Evolutionary conservation across 2,797 vertebrate genomes (phyloP), one percentile per base, ranked within the genome.

Genomic region (Telmatherina bonti): DNA sequence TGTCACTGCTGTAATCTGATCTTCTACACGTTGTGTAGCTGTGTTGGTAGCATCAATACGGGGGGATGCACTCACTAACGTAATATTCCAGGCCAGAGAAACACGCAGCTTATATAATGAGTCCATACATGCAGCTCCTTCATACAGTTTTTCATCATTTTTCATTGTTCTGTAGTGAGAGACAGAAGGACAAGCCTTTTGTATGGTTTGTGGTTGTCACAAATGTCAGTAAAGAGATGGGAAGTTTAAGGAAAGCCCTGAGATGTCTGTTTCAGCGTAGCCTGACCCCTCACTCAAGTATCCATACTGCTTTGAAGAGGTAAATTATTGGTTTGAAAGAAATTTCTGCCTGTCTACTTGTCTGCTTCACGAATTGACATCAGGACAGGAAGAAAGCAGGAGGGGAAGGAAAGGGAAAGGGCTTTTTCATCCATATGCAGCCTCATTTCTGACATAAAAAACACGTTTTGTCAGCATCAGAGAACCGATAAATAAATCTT

Each of bases 401-500:
- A 79, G 69, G 71, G 62, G 71, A 66, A 60, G 55, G 70, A 67
- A 88, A 75, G 70, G 76, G 71, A 84, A 43, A 59, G 57, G 52
- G 29, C 66, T 74, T 87, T 93, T 89, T 91, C 72, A 83, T 90
- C 88, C 85, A 62, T 81, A 86, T 45, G 47, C 80, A 88, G 85
- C 79, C 88, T 79, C 89, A 90, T 90, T 92, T 88, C 85, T 92
- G 89, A 93, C 89, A 90, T 89, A 89, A 90, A 91, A 92, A 92
- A 90, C 88, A 88, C 83, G 76, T 90, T 66, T 74, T 90, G 90
- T 93, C 93, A 89, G 82, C 86, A 85, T 91, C 86, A 88, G 88
- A 89, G 85, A 93, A 78, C 73, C 72, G 85, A 90, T 93, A 91
- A 92, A 94, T 94, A 92, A 93, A 93, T 93, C 90, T 93, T 77